Base-by-base conservation (phyloP, 2,797 vertebrate species). In the Emydoidea blandingii region DNA sequence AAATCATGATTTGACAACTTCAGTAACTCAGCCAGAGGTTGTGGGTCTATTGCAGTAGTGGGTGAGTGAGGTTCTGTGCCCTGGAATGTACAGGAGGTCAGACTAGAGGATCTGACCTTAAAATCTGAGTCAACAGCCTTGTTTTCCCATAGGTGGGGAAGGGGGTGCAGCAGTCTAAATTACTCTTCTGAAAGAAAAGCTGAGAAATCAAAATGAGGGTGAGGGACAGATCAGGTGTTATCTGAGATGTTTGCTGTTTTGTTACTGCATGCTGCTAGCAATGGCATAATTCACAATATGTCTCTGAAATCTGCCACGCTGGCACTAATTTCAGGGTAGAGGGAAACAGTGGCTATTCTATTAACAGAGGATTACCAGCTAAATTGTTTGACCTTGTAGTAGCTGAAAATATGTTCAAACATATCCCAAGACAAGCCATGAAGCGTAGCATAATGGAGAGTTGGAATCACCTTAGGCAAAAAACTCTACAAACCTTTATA, bases 121-220 rank as follows among this genome's bases (percentile, higher is more conserved):
- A 62, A 62, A 14, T 34, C 11, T 62, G 29, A 62, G 59, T 62
- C 59, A 62, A 34, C 12, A 34, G 31, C 6, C 59, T 62, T 62
- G 59, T 62, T 62, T 62, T 62, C 59, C 31, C 31, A 62, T 62
- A 62, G 16, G 34, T 34, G 14, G 59, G 6, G 3, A 6, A 5
- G 29, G 25, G 10, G 27, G 14, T 14, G 31, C 6, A 6, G 14
- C 59, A 34, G 14, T 62, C 59, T 16, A 57, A 57, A 57, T 25
- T 54, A 12, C 29, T 44, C n/a, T 29, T 23, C 7, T 56, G 54
- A 8, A 14, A n/a, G 57, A 29, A 37, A 44, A 65, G 86, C 56
- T 59, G 16, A 12, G 12, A 23, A 34, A 18, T 49, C 31, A 14
- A 16, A 87, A 79, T 0, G 0, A 81, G 0, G 0, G 78, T 14